Evolutionary conservation across 2,888 invertebrate genomes (phyloP).

Genomic region (Tyria jacobaeae): DNA sequence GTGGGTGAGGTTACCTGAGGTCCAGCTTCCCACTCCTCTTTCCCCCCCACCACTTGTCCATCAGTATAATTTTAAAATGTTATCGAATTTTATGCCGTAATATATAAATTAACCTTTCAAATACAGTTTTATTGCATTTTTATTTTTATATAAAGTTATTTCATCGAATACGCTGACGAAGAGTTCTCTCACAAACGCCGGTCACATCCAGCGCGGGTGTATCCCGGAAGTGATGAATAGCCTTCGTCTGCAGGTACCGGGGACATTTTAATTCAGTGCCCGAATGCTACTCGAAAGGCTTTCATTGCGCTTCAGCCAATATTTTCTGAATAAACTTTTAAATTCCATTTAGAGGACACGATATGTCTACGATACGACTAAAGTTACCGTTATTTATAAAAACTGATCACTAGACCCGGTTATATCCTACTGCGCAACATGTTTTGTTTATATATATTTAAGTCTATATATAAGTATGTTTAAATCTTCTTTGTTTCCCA

Average conservation of each 20-base stretch:
- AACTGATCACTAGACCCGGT: background rate
- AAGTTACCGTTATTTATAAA: background rate
- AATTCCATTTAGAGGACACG: constrained; percentile 31
- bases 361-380: constrained; percentile 26
- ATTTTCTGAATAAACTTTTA: constrained; percentile 53
- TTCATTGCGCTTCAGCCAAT: constrained; percentile 48
- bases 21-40: too few relatives aligned
- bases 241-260: constrained; percentile 25
- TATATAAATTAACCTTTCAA: background rate
- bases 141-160: background rate
- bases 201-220: constrained; percentile 8
- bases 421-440: too few relatives aligned
- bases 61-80: too few relatives aligned
- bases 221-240: constrained; percentile 32
- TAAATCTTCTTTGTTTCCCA: too few relatives aligned
- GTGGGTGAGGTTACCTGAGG: too few relatives aligned
- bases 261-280: constrained; percentile 45
- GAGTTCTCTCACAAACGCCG: background rate
- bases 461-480: too few relatives aligned
- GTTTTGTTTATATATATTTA: too few relatives aligned
- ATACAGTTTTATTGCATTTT: background rate
- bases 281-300: constrained; percentile 30
- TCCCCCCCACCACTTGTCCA: too few relatives aligned
- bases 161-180: constrained; percentile 4
- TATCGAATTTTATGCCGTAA: too few relatives aligned